A percentile compares a stretch with the other conserved stretches of the same genome.
phyloP scores from a whole-genome alignment of 2,113 vertebrate genomes.

The Lepidothrix coronata region DNA sequence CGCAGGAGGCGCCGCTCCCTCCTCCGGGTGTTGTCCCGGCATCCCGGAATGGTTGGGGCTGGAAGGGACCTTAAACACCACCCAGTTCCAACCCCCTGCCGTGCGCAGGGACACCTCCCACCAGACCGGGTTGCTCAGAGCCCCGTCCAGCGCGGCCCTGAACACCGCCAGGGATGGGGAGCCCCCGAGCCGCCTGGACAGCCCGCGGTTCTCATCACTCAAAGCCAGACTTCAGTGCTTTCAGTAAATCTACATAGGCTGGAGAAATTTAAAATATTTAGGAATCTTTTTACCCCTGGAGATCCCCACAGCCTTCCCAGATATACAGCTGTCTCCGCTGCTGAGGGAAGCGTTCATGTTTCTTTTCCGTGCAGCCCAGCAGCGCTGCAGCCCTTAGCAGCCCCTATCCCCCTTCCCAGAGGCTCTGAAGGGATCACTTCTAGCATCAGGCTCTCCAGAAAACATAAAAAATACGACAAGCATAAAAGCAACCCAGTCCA shows the following conservation, averaged over 20 bases:
- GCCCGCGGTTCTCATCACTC: not conserved
- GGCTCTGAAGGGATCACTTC: not conserved
- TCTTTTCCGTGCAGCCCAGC: rapidly evolving
- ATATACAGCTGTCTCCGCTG: not conserved
- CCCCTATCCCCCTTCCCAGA: rapidly evolving
- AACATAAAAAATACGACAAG: rapidly evolving
- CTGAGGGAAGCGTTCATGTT: rapidly evolving
- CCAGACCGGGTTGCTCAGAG: not conserved
- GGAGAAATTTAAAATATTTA: not conserved
- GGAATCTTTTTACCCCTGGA: not conserved
- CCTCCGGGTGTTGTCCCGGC: not conserved
- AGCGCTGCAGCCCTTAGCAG: not conserved
- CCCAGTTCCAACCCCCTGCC: not conserved
- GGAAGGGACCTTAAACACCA: too few species aligned
- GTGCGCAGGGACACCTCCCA: not conserved
- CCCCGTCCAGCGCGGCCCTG: not conserved
- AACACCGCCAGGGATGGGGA: not conserved
- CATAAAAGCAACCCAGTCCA: not conserved
- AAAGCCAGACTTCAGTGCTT: not conserved
- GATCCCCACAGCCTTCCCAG: too few species aligned
- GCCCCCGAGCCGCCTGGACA: not conserved
- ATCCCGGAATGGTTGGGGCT: not conserved
- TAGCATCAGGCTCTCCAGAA: not conserved
- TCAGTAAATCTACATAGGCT: rapidly evolving
- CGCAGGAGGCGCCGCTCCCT: not conserved